phyloP scores from a whole-genome alignment of 2,888 invertebrate species.

The Andricus curvator region DNA sequence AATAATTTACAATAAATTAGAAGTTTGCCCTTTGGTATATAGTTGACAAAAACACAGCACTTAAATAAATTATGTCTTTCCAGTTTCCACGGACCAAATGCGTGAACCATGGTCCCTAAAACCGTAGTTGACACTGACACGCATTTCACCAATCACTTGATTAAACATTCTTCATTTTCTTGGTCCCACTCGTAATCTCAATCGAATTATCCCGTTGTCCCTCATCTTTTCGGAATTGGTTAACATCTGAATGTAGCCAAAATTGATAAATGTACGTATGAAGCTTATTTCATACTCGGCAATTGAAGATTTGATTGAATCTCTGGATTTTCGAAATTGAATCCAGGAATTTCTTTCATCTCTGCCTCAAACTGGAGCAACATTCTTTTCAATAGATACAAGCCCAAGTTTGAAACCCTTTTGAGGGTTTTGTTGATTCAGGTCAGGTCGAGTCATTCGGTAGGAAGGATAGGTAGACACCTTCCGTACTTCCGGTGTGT shows the following conservation, averaged over 20 bases:
- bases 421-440: constrained; percentile 12
- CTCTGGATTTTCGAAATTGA: too few relatives aligned
- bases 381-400: too few relatives aligned
- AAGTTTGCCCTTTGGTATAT: constrained; percentile 7
- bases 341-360: too few relatives aligned
- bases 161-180: background rate
- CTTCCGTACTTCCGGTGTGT: constrained; percentile 66
- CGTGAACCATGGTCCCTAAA: background rate
- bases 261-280: too few relatives aligned
- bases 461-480: constrained; percentile 23
- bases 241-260: too few relatives aligned
- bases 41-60: background rate
- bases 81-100: background rate
- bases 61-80: background rate
- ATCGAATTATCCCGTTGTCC: background rate
- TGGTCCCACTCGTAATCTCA: background rate
- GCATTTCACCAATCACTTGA: constrained; percentile 18
- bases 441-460: constrained; percentile 21
- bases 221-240: background rate
- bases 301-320: too few relatives aligned
- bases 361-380: too few relatives aligned
- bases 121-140: background rate
- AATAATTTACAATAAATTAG: background rate
- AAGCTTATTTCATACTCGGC: too few relatives aligned
- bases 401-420: background rate